Percentiles rank a stretch among this genome's conserved stretches.
Conservation (phyloP, 1,140 invertebrate genomes). For the Cylas formicarius region DNA sequence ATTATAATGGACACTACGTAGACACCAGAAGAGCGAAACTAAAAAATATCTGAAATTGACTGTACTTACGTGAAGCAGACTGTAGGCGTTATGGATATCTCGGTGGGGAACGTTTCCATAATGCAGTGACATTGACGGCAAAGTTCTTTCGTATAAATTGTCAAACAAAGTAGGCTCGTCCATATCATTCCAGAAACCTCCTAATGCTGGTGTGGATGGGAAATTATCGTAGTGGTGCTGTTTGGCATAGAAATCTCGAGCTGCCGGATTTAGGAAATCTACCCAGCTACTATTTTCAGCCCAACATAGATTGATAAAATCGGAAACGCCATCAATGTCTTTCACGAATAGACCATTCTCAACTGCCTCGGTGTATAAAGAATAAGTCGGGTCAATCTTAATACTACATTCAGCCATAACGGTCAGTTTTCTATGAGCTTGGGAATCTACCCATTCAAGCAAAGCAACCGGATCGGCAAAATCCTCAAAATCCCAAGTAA, state of each 20-base stretch:
- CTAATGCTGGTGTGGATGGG: constrained; percentile 49
- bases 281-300: constrained; percentile 61
- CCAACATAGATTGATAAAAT: constrained; percentile 47
- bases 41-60: no score
- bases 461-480: constrained; percentile 57
- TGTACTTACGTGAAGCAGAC: constrained; percentile 21
- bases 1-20: no score
- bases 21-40: no score
- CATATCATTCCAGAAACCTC: constrained; percentile 74
- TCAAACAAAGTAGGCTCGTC: constrained; percentile 73
- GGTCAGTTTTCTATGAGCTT: constrained; percentile 64
- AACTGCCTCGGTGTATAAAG: constrained; percentile 60
- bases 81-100: constrained; percentile 25
- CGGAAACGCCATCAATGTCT: constrained; percentile 47
- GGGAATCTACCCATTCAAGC: constrained; percentile 54
- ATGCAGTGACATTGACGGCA: constrained; percentile 46
- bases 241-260: constrained; percentile 56
- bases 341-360: constrained; percentile 68
- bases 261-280: constrained; percentile 59
- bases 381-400: constrained; percentile 56
- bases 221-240: constrained; percentile 52
- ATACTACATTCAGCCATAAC: constrained; percentile 71
- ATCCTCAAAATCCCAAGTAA: constrained; percentile 61
- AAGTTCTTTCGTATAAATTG: constrained; percentile 58
- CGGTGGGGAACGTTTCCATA: constrained; percentile 11